A percentile compares a stretch with the other conserved stretches of the same genome.
phyloP scores from a whole-genome alignment of 2,113 vertebrate species.

The Gadus macrocephalus region DNA sequence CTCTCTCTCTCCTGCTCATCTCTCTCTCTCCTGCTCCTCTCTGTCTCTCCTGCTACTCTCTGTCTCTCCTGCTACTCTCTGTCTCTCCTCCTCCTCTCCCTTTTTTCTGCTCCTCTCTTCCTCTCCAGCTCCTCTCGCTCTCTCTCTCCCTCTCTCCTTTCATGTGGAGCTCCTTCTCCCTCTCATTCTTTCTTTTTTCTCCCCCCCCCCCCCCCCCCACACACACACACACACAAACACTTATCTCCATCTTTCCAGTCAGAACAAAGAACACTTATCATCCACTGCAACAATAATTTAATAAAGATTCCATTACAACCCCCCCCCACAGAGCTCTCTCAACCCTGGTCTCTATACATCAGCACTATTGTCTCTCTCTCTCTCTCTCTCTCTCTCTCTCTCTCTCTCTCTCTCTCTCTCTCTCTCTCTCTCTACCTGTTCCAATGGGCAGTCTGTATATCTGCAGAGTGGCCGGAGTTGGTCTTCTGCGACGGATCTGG shows the following conservation, averaged over 20 bases:
- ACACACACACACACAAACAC: conserved; percentile 10
- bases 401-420: conserved; percentile 10
- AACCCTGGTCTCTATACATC: not conserved
- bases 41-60: no score
- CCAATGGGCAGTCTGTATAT: conserved; percentile 84
- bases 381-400: not conserved
- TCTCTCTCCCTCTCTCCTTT: no score
- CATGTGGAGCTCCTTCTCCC: no score
- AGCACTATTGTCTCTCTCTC: not conserved
- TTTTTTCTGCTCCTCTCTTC: not conserved
- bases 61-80: no score
- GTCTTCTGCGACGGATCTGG: conserved; percentile 91
- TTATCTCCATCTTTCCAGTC: conserved; percentile 45
- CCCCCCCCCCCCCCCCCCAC: not conserved
- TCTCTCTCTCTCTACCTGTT: conserved; percentile 68
- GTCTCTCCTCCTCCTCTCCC: not conserved
- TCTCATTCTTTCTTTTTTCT: not conserved
- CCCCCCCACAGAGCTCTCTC: conserved; percentile 12
- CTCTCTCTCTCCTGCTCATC: no score
- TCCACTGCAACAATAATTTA: conserved; percentile 54
- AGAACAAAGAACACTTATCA: conserved; percentile 50
- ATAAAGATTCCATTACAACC: conserved; percentile 59
- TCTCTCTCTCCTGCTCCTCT: no score
- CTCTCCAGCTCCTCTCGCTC: not conserved
- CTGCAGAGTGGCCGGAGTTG: conserved; percentile 89